Evolutionary conservation across 2,113 vertebrate genomes (phyloP).

Genomic region (Malurus alboscapulatus): DNA sequence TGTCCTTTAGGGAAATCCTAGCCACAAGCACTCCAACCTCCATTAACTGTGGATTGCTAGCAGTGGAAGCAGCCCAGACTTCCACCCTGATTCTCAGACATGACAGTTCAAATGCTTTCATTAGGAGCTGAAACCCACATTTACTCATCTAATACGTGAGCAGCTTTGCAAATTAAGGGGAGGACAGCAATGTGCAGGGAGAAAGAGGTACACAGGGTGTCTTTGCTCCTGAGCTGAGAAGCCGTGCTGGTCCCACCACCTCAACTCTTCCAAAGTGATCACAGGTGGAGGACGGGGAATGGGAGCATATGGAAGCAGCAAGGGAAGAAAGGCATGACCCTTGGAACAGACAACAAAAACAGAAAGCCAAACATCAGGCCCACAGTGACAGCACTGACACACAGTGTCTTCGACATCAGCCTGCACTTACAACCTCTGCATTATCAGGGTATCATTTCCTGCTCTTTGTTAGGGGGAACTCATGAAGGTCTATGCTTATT

Average conservation of each 20-base stretch:
- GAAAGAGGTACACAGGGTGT: not conserved
- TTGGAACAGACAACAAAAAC: not conserved
- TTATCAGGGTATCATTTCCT: not conserved
- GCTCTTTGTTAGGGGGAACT: not conserved
- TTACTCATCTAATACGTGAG: rapidly evolving
- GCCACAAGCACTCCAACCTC: not conserved
- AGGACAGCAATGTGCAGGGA: not conserved
- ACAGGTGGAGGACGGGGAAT: not conserved
- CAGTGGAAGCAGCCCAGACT: not conserved
- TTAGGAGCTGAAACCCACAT: not conserved
- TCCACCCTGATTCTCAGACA: rapidly evolving
- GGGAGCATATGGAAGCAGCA: not conserved
- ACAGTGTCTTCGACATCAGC: not conserved
- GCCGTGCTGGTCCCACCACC: too few relatives aligned
- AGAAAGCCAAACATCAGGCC: not conserved
- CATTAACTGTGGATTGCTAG: not conserved
- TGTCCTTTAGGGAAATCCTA: not conserved
- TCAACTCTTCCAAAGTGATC: not conserved
- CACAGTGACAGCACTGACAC: not conserved
- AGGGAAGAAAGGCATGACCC: not conserved
- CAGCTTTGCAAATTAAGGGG: not conserved
- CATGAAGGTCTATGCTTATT: not conserved
- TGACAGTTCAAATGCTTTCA: not conserved
- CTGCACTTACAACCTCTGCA: not conserved
- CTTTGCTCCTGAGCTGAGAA: not conserved